A percentile compares a stretch with the other conserved stretches of the same genome.
phyloP scores from a whole-genome alignment of 2,113 vertebrate genomes.

The Pheucticus melanocephalus region DNA sequence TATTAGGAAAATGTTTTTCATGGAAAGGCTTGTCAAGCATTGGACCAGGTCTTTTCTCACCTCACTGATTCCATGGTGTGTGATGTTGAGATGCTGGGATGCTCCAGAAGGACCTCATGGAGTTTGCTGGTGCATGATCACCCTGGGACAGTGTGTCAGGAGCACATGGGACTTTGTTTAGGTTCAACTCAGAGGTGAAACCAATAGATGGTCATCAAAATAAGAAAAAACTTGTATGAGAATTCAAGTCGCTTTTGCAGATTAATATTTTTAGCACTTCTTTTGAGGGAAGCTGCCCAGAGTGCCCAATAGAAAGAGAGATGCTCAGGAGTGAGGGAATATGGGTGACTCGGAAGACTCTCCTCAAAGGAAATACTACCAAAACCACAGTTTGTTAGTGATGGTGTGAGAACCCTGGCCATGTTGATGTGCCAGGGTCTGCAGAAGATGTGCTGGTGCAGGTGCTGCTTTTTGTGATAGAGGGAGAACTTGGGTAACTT shows the following conservation, averaged over 20 bases:
- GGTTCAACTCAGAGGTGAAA: background rate
- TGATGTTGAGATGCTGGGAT: fast-evolving
- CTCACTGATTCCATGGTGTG: background rate
- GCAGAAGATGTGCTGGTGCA: background rate
- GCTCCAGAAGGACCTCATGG: background rate
- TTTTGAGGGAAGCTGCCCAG: background rate
- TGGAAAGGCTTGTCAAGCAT: background rate
- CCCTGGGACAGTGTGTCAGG: background rate
- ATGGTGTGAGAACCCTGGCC: background rate
- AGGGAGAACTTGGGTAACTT: background rate
- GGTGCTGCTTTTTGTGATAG: background rate
- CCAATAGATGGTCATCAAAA: background rate
- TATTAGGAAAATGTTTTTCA: background rate
- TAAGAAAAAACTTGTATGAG: background rate
- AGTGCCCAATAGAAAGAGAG: background rate
- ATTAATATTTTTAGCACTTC: background rate
- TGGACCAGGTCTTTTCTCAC: background rate
- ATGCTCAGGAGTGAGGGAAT: background rate
- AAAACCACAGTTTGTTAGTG: background rate
- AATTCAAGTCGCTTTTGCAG: background rate
- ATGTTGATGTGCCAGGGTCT: background rate
- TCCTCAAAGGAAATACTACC: background rate
- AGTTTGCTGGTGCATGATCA: background rate
- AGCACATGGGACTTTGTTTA: background rate
- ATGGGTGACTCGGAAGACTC: background rate